Evolutionary conservation across 2,113 vertebrate genomes (phyloP).

Genomic region (Odocoileus hemionus): DNA sequence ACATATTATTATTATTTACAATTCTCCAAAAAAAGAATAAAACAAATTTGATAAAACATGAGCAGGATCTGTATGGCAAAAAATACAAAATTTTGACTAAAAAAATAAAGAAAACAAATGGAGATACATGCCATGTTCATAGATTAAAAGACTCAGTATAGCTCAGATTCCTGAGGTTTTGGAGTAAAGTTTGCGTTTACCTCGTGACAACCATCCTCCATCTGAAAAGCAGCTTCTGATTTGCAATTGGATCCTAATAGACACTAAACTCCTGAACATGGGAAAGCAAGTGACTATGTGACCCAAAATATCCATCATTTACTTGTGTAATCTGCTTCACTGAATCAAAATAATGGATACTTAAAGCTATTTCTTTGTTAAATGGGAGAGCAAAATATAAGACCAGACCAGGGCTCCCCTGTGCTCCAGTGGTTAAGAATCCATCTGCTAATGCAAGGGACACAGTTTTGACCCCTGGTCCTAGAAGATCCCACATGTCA

Average conservation of each 20-base stretch:
- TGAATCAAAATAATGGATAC: not conserved
- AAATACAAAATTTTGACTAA: not conserved
- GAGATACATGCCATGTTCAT: not conserved
- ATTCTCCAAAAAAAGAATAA: not conserved
- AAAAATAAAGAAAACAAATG: not conserved
- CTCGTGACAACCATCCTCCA: not conserved
- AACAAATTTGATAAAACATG: not conserved
- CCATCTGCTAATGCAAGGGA: not conserved
- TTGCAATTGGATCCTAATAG: not conserved
- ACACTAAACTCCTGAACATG: not conserved
- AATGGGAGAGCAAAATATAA: not conserved
- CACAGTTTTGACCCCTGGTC: not conserved
- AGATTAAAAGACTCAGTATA: not conserved
- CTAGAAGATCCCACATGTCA: not conserved
- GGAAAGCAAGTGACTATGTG: not conserved
- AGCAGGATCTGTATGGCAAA: not conserved
- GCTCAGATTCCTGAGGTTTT: not conserved
- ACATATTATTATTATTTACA: not conserved
- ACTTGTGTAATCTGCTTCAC: not conserved
- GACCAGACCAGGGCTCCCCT: not conserved
- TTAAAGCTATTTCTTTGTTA: not conserved
- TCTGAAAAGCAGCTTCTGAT: constrained; percentile 14
- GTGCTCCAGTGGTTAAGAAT: not conserved
- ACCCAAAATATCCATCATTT: not conserved
- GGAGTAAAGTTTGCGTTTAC: not conserved